Conservation (phyloP, 2,888 invertebrate species). For the Chorisops tibialis region DNA sequence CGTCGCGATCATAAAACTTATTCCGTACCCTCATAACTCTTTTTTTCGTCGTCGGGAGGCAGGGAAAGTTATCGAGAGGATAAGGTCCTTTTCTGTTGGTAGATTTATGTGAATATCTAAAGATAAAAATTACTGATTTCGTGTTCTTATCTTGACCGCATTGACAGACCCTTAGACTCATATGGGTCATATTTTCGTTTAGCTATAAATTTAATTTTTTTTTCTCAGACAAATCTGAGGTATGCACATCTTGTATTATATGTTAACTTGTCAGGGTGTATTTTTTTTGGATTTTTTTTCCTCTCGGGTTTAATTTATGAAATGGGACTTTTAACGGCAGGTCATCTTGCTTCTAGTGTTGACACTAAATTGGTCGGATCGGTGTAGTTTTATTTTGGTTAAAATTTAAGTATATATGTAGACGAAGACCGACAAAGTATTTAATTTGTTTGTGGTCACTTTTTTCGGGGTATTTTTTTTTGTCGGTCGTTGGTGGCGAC, state of each 20-base stretch:
- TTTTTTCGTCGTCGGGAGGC: background rate
- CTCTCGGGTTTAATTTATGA: conserved; percentile 10
- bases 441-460: no score
- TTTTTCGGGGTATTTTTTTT: no score
- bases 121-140: conserved; percentile 21
- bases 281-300: background rate
- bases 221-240: no score
- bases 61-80: background rate
- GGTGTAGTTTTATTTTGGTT: background rate
- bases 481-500: no score
- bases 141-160: conserved; percentile 12
- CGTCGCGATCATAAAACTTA: conserved; percentile 16
- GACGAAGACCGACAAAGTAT: no score
- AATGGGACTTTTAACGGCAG: conserved; percentile 14
- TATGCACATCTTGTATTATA: no score
- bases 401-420: no score
- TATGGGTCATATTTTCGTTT: no score
- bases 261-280: background rate
- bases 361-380: background rate
- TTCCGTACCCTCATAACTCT: conserved; percentile 25
- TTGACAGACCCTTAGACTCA: no score
- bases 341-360: conserved; percentile 24
- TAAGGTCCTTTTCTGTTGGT: conserved; percentile 12
- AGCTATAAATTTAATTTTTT: no score
- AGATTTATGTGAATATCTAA: conserved; percentile 14